A percentile compares a stretch with the other conserved stretches of the same genome.
Evolutionary conservation across 2,797 vertebrate species (phyloP).

Genomic region (Gila robusta): DNA sequence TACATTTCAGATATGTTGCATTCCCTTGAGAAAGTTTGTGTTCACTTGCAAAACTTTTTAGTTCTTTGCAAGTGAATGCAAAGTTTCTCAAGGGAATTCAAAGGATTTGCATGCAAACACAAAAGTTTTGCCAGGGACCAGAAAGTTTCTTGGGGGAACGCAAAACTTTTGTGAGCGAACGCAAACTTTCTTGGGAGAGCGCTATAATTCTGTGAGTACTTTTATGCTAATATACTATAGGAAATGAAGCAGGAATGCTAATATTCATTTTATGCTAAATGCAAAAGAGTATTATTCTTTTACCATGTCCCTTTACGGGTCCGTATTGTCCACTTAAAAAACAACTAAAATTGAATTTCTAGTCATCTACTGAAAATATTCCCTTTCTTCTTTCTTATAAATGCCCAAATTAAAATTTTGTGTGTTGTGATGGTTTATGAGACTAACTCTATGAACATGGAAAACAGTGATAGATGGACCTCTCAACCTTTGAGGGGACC

Average conservation of each 20-base stretch:
- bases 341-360: background rate
- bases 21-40: background rate
- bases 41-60: background rate
- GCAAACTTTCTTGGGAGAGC: background rate
- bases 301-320: background rate
- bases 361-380: background rate
- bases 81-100: background rate
- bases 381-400: background rate
- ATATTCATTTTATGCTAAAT: constrained; percentile 18
- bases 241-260: background rate
- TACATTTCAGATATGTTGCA: background rate
- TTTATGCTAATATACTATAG: background rate
- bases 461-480: background rate
- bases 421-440: background rate
- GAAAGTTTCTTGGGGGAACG: background rate
- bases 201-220: background rate
- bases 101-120: background rate
- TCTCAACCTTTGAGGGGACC: background rate
- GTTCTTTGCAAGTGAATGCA: background rate
- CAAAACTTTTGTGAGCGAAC: too few relatives aligned
- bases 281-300: constrained; percentile 6
- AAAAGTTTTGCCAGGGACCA: too few relatives aligned
- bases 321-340: background rate
- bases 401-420: background rate
- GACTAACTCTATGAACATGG: background rate